A percentile compares a stretch with the other conserved stretches of the same genome.
Conservation (phyloP, 30 jellyfish, hydroid and myxozoan genomes). For the Cassiopea xamachana region DNA sequence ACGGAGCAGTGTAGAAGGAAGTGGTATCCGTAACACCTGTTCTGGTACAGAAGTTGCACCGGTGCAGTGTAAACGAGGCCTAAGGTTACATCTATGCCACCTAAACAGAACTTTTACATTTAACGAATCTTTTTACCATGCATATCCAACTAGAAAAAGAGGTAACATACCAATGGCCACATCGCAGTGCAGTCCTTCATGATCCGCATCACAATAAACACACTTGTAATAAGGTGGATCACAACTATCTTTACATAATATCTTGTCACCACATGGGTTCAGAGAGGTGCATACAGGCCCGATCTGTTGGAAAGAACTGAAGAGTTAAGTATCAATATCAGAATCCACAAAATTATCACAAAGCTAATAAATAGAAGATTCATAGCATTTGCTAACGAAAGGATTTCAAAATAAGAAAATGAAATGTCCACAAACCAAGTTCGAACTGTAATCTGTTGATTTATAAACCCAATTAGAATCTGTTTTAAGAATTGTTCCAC, state of each 20-base stretch:
- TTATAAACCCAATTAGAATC: background rate
- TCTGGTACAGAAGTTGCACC: too few relatives aligned
- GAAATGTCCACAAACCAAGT: background rate
- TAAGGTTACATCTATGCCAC: too few relatives aligned
- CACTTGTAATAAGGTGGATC: constrained; percentile 33
- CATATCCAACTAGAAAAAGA: background rate
- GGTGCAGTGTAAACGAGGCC: too few relatives aligned
- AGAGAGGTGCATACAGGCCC: constrained; percentile 8
- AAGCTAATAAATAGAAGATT: too few relatives aligned
- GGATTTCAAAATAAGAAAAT: too few relatives aligned
- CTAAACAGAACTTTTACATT: too few relatives aligned
- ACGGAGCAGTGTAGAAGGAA: too few relatives aligned
- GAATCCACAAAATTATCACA: too few relatives aligned
- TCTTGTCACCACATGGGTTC: constrained; percentile 18
- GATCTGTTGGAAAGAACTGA: background rate
- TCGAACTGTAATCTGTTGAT: background rate
- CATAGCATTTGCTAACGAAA: too few relatives aligned
- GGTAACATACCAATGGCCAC: constrained; percentile 10
- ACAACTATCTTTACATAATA: constrained; percentile 34
- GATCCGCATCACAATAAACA: constrained; percentile 14
- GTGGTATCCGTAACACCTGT: too few relatives aligned
- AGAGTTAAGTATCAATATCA: too few relatives aligned
- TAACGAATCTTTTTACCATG: too few relatives aligned
- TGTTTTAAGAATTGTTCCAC: background rate
- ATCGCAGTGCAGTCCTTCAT: constrained; percentile 31